Percentiles rank a stretch among this genome's conserved stretches.
phyloP scores from a whole-genome alignment of 1,140 invertebrate genomes.

The Ostrea edulis region DNA sequence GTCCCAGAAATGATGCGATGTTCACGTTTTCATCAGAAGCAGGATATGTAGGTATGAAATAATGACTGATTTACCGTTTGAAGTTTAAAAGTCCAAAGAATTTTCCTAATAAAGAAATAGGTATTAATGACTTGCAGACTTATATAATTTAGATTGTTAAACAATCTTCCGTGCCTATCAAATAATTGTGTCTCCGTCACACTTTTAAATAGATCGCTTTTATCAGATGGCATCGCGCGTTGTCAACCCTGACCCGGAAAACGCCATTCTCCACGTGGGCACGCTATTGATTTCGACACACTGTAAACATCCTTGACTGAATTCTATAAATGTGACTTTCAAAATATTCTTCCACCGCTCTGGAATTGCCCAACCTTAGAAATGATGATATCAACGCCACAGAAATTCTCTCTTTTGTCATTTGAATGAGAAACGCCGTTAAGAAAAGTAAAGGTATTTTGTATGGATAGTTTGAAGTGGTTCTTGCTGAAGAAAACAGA shows the following conservation, averaged over 20 bases:
- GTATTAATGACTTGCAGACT: no score
- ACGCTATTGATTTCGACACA: constrained; percentile 40
- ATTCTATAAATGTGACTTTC: constrained; percentile 41
- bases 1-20: no score
- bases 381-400: constrained; percentile 1
- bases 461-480: background rate
- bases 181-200: background rate
- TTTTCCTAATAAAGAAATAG: no score
- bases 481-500: background rate
- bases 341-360: constrained; percentile 8
- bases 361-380: constrained; percentile 46
- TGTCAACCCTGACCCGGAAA: constrained; percentile 39
- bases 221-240: constrained; percentile 17
- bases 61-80: no score
- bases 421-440: background rate
- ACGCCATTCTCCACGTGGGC: constrained; percentile 40
- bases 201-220: constrained; percentile 37
- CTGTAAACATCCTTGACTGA: constrained; percentile 47
- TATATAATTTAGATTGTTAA: background rate
- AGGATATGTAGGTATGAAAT: no score
- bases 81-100: no score
- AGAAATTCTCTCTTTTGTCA: background rate
- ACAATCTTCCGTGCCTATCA: background rate
- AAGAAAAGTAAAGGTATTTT: constrained; percentile 15
- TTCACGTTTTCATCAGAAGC: no score